phyloP scores from a whole-genome alignment of 2,113 vertebrate genomes.

The Datnioides undecimradiatus region DNA sequence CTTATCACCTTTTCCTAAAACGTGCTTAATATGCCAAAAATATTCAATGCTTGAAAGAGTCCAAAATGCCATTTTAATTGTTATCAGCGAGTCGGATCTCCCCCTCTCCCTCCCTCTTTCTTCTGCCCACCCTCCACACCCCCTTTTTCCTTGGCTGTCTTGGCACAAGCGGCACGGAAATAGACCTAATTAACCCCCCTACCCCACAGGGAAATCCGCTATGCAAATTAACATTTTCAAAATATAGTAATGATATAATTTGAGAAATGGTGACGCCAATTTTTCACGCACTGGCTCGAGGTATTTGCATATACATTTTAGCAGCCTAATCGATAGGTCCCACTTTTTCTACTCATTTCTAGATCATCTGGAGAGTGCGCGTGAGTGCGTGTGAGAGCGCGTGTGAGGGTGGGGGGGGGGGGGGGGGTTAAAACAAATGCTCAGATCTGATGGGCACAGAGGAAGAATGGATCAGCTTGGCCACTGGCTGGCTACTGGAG shows the following conservation, averaged over 20 bases:
- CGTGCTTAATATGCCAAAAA: conserved; percentile 98
- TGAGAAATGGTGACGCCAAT: conserved; percentile 98
- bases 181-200: conserved; percentile 99
- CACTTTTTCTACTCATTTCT: conserved; percentile 10
- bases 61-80: conserved; percentile 97
- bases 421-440: conserved; percentile 85
- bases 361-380: conserved; percentile 32
- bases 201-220: conserved; percentile 97
- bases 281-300: conserved; percentile 88
- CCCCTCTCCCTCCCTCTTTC: conserved; percentile 23
- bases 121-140: conserved; percentile 17
- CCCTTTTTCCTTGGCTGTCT: conserved; percentile 57
- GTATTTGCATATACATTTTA: conserved; percentile 91
- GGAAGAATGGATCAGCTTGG: conserved; percentile 88
- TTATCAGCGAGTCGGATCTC: conserved; percentile 92
- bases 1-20: conserved; percentile 98
- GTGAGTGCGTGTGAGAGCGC: background rate
- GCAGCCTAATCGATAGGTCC: conserved; percentile 50
- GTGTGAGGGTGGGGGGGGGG: conserved; percentile 44
- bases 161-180: conserved; percentile 95
- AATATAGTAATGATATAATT: conserved; percentile 99
- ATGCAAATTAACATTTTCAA: conserved; percentile 99
- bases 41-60: conserved; percentile 96
- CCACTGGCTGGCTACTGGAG: conserved; percentile 74
- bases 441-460: conserved; percentile 82